Evolutionary conservation across 2,797 vertebrate genomes (phyloP), one percentile per base, ranked within the genome.

Genomic region (Crocodylus rhombifer): DNA sequence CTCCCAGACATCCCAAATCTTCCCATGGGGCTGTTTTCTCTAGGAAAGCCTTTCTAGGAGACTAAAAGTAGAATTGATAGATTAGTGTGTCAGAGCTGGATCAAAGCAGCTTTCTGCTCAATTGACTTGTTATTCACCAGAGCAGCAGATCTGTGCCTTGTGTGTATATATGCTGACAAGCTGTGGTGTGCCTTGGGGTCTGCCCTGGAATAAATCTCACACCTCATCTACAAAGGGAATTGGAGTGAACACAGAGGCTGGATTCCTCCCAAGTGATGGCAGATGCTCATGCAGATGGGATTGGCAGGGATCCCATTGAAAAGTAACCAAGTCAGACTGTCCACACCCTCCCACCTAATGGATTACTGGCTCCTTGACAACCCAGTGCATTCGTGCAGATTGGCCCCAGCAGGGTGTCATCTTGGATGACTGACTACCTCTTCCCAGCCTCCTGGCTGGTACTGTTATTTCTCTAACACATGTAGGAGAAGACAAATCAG

Each of bases 31-130:
- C 75, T 82, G 23, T 71, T 73, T 74, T 12, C 28, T 74, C 30
- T 5, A 7, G 20, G 17, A 21, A 30, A 55, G 7, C 10, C 63
- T 62, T 33, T 26, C 3, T 4, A 78, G 77, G 75, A 75, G 74
- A 2, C 25, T 63, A 14, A 60, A n/a, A 33, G 30, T 57, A 84
- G 84, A 62, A 28, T 26, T 58, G 30, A 20, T 86, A 5, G 0
- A 0, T 13, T 28, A 33, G 30, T 1, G 14, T 14, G 1, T 86
- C 80, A 74, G 67, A 2, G 18, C 20, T 4, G 88, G 58, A 84
- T 90, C 84, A 91, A 84, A 94, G 84, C 78, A 25, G 33, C 63
- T 91, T 88, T 92, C 91, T 91, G 71, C 94, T 90, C 88, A 15
- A 56, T 14, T 82, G 93, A 63, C 63, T 82, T 33, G 33, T 80